phyloP scores from a whole-genome alignment of 1,140 invertebrate species.

The Lasioglossum baleicum region DNA sequence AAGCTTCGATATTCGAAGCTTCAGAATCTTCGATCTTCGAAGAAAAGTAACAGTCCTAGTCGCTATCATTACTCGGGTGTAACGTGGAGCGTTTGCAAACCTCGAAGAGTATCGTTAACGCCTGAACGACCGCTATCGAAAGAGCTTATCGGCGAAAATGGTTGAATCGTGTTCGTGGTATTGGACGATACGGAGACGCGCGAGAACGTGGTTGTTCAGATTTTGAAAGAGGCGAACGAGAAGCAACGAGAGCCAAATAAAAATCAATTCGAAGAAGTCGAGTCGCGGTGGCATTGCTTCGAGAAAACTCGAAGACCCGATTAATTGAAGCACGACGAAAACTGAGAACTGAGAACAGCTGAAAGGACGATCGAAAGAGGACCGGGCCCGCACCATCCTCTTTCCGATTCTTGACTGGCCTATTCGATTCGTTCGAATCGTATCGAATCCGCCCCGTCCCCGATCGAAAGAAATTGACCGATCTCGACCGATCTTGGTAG shows the following conservation, averaged over 20 bases:
- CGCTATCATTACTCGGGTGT: too few relatives aligned
- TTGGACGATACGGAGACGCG: not conserved
- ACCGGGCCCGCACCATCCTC: not conserved
- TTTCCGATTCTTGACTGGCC: constrained; percentile 2
- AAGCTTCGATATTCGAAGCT: too few relatives aligned
- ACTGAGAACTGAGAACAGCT: not conserved
- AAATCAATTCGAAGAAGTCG: constrained; percentile 18
- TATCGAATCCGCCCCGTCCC: not conserved
- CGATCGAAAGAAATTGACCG: not conserved
- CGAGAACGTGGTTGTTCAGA: too few relatives aligned
- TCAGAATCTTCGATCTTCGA: too few relatives aligned
- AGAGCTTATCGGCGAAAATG: not conserved
- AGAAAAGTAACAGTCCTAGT: too few relatives aligned
- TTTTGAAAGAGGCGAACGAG: constrained; percentile 7
- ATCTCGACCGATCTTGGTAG: constrained; percentile 27
- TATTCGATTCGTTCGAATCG: not conserved
- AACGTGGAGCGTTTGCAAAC: too few relatives aligned
- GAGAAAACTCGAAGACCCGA: too few relatives aligned
- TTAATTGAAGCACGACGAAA: too few relatives aligned
- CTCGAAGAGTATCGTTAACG: too few relatives aligned
- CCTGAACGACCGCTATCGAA: not conserved
- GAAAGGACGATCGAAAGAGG: too few relatives aligned
- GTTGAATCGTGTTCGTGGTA: not conserved
- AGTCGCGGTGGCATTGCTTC: constrained; percentile 7
- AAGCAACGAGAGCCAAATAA: constrained; percentile 10